Percentiles rank a stretch among this genome's conserved stretches.
phyloP scores from a whole-genome alignment of 2,888 invertebrate species.

The Folsomia candida region DNA sequence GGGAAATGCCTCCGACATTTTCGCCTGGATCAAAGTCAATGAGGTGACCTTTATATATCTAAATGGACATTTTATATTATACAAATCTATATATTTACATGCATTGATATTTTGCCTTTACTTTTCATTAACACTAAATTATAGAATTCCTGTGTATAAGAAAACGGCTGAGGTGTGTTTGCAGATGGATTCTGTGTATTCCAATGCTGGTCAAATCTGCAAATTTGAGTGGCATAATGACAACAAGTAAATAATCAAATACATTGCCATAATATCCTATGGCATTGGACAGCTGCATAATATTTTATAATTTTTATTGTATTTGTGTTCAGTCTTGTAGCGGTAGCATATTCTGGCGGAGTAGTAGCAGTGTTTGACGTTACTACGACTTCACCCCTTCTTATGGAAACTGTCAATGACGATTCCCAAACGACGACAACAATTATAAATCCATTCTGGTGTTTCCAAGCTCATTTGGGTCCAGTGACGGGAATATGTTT shows the following conservation, averaged over 20 bases:
- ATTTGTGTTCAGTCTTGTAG: too few relatives aligned
- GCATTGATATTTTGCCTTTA: too few relatives aligned
- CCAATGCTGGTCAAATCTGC: constrained; percentile 33
- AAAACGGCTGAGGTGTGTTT: constrained; percentile 43
- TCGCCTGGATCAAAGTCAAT: neutral
- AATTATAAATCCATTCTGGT: constrained; percentile 44
- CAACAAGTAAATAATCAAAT: constrained; percentile 30
- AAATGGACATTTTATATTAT: neutral
- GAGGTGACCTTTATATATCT: neutral
- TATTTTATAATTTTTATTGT: constrained; percentile 11
- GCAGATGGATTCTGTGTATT: constrained; percentile 11
- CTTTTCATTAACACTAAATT: too few relatives aligned
- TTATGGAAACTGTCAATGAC: constrained; percentile 17
- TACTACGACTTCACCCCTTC: constrained; percentile 26
- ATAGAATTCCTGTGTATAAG: constrained; percentile 34
- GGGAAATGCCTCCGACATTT: constrained; percentile 22
- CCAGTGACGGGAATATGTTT: constrained; percentile 32
- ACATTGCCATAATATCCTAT: too few relatives aligned
- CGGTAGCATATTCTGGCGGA: constrained; percentile 42
- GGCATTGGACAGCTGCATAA: too few relatives aligned
- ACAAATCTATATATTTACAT: too few relatives aligned
- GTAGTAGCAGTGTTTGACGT: constrained; percentile 42
- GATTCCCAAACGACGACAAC: constrained; percentile 6
- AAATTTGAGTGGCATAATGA: constrained; percentile 46
- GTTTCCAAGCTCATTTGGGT: constrained; percentile 33